Percentiles rank a stretch among this genome's conserved stretches.
These are phyloP conservation scores for Thysanoteuthis rhombus DNA, from an alignment of 2,888 invertebrate genomes.

Conservation along the genomic window DNA sequence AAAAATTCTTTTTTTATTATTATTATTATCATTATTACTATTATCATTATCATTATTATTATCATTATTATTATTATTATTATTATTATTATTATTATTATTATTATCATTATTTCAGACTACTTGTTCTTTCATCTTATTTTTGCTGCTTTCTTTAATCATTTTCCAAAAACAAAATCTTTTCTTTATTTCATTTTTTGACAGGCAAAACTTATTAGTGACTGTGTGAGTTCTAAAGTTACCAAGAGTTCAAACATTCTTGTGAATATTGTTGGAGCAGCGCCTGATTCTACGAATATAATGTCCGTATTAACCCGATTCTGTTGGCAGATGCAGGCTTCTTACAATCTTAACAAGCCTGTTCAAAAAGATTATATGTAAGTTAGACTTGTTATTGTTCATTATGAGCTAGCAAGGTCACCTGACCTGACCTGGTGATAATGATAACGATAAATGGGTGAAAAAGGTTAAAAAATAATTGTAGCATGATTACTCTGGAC, in stretches of 20 bases:
- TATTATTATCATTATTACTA: neutral
- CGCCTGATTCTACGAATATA: constrained; percentile 62
- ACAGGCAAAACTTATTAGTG: constrained; percentile 53
- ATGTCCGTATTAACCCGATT: constrained; percentile 56
- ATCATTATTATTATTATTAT: no score
- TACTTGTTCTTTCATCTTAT: neutral
- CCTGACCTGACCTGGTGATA: neutral
- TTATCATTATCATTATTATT: neutral
- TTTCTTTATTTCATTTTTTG: constrained; percentile 30
- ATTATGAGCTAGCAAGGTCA: neutral
- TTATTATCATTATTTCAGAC: neutral
- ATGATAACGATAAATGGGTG: neutral
- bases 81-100: no score
- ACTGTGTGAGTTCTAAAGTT: constrained; percentile 45
- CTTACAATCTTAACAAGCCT: constrained; percentile 50
- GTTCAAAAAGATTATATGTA: constrained; percentile 63
- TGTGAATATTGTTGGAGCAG: constrained; percentile 63
- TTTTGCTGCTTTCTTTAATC: neutral
- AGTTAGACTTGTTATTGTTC: constrained; percentile 35
- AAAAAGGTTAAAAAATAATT: no score
- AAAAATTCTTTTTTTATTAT: no score
- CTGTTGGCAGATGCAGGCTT: constrained; percentile 54
- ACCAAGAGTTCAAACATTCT: constrained; percentile 48
- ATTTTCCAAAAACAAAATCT: neutral
- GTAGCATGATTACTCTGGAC: no score